A percentile compares a stretch with the other conserved stretches of the same genome.
These are phyloP conservation scores for Epirrhoe tristata DNA, from an alignment of 2,888 invertebrate species.

Conservation along the genomic window DNA sequence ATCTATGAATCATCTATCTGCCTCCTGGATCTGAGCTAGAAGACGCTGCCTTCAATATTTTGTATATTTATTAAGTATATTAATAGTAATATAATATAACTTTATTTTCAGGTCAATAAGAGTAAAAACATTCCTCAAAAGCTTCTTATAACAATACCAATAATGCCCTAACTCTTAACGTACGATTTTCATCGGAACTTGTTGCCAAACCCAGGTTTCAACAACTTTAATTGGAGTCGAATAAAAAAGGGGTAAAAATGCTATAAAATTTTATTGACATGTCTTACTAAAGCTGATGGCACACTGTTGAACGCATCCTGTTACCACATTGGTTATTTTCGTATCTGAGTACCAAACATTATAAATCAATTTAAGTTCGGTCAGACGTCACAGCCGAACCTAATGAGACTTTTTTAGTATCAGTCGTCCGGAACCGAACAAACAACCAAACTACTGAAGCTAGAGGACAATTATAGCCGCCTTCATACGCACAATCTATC, in stretches of 20 bases:
- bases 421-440: too few species aligned
- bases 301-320: not conserved
- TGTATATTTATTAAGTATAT: too few species aligned
- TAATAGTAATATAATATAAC: not conserved
- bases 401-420: too few species aligned
- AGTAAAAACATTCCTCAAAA: not conserved
- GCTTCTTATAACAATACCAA: slow-evolving; percentile 8
- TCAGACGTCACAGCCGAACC: too few species aligned
- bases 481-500: too few species aligned
- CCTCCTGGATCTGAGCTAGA: too few species aligned
- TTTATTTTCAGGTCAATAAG: not conserved
- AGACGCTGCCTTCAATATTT: too few species aligned
- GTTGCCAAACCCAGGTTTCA: slow-evolving; percentile 14
- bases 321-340: not conserved
- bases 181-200: slow-evolving; percentile 16
- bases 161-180: slow-evolving; percentile 14
- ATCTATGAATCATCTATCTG: too few species aligned
- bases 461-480: too few species aligned
- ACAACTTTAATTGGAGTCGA: slow-evolving; percentile 24
- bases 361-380: too few species aligned
- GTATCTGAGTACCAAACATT: too few species aligned
- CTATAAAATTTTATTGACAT: slow-evolving; percentile 22
- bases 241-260: slow-evolving; percentile 15
- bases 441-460: too few species aligned
- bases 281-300: slow-evolving; percentile 12